phyloP scores from a whole-genome alignment of 2,888 invertebrate genomes.

The Meteorus colon region DNA sequence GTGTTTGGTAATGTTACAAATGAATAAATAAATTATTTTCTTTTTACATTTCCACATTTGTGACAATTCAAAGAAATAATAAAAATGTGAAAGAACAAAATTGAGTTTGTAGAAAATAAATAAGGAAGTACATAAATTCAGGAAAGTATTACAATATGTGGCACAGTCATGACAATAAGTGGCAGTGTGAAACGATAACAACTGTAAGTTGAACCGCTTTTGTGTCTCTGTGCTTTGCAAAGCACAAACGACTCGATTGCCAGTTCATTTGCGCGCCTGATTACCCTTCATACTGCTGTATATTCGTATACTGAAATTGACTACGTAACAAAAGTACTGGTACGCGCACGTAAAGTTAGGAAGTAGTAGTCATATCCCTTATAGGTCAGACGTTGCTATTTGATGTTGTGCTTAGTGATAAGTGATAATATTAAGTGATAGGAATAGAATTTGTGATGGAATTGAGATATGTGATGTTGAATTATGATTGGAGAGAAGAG shows the following conservation, averaged over 20 bases:
- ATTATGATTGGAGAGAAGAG: neutral
- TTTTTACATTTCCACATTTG: neutral
- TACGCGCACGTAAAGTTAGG: neutral
- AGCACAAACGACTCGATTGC: conserved; percentile 26
- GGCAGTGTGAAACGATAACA: conserved; percentile 4
- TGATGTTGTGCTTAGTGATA: neutral
- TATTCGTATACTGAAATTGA: neutral
- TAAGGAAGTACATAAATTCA: neutral
- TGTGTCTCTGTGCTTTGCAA: neutral
- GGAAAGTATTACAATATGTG: neutral
- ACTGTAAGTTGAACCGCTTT: conserved; percentile 15
- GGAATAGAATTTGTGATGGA: neutral
- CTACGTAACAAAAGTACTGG: neutral
- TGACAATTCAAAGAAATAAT: neutral
- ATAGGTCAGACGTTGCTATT: neutral
- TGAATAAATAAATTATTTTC: neutral
- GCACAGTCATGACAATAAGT: neutral
- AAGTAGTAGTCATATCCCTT: conserved; percentile 10
- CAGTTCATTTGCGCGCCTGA: conserved; percentile 24
- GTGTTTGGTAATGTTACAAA: neutral
- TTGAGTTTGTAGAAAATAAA: conserved; percentile 18
- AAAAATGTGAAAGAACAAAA: neutral
- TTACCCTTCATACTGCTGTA: conserved; percentile 2
- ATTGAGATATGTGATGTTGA: neutral
- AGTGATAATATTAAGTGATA: neutral